A percentile compares a stretch with the other conserved stretches of the same genome.
These are phyloP conservation scores for Oenanthe oenanthe DNA, from an alignment of 2,113 vertebrate genomes.

Conservation along the genomic window DNA sequence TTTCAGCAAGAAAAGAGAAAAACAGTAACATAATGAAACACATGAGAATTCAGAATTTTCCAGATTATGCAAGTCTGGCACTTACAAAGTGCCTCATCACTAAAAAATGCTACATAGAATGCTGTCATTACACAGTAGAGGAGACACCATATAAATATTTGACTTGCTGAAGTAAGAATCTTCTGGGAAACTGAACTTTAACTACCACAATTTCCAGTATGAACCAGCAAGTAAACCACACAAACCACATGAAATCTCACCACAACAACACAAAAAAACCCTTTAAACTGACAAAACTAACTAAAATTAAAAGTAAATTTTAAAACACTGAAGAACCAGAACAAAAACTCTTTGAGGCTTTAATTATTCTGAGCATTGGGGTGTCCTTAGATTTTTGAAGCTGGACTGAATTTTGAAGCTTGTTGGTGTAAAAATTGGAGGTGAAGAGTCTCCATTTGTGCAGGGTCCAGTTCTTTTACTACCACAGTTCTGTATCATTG, in stretches of 20 bases:
- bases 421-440: neutral
- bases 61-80: neutral
- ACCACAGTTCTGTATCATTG: neutral
- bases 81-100: neutral
- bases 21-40: neutral
- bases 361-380: neutral
- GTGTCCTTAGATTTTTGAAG: neutral
- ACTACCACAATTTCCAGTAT: neutral
- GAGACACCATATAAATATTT: neutral
- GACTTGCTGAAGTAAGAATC: neutral
- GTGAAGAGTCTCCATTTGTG: neutral
- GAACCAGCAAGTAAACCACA: neutral
- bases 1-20: neutral
- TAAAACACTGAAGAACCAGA: neutral
- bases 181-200: constrained; percentile 27
- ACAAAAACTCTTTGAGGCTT: neutral
- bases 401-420: neutral
- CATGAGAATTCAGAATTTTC: constrained; percentile 12
- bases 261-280: neutral
- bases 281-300: neutral
- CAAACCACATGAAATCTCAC: neutral
- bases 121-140: neutral
- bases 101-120: constrained; percentile 12
- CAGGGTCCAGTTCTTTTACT: neutral
- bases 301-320: neutral